Conservation (phyloP, 2,888 invertebrate species). For the Saturnia pavonia region DNA sequence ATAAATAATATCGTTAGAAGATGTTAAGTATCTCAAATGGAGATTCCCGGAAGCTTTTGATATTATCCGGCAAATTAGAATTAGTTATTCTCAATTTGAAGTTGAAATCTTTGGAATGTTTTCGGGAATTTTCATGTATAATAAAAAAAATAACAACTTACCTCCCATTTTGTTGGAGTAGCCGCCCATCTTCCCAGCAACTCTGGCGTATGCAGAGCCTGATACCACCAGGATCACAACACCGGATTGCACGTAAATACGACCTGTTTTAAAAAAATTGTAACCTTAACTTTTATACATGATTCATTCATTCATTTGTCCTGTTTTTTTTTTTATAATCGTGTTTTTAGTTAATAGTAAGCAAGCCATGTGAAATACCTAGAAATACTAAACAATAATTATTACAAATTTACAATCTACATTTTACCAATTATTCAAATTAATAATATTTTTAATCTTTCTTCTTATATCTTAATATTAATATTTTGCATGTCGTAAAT, state of each 20-base stretch:
- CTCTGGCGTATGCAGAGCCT: constrained; percentile 85
- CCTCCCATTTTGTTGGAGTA: constrained; percentile 89
- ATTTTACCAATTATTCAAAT: too few species aligned
- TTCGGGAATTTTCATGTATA: not conserved
- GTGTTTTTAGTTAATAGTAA: too few species aligned
- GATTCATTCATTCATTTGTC: too few species aligned
- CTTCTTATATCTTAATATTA: not conserved
- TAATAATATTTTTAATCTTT: not conserved
- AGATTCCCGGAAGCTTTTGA: not conserved
- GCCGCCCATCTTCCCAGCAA: constrained; percentile 90
- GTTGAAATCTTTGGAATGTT: not conserved
- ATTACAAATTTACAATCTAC: too few species aligned
- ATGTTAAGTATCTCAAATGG: not conserved
- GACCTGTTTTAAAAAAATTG: constrained; percentile 39
- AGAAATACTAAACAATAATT: too few species aligned
- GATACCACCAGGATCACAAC: constrained; percentile 62
- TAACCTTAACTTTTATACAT: not conserved
- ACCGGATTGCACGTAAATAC: constrained; percentile 54
- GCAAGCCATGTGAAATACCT: too few species aligned
- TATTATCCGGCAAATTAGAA: not conserved
- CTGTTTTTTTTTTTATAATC: too few species aligned
- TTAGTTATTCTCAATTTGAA: not conserved
- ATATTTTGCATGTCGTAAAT: not conserved
- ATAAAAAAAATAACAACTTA: constrained; percentile 56
- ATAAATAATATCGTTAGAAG: not conserved